These are phyloP conservation scores for Oenanthe melanoleuca DNA, from an alignment of 2,113 vertebrate genomes.

Conservation along the genomic window DNA sequence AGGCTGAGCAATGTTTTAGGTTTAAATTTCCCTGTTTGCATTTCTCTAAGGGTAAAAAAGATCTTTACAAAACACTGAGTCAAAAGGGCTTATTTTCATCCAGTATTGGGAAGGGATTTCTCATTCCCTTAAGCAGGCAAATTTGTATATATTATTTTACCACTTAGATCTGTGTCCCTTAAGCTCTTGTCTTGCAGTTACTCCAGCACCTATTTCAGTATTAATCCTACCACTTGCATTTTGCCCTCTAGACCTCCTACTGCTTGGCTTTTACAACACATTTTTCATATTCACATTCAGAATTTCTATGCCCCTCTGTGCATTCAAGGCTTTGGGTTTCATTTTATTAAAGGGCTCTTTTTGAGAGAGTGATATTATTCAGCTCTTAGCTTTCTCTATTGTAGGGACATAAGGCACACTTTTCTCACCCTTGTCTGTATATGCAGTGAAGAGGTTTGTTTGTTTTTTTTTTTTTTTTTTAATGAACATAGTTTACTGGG, in stretches of 20 bases:
- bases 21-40: slow-evolving; percentile 4
- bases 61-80: neutral
- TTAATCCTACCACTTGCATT: neutral
- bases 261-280: neutral
- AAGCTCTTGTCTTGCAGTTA: neutral
- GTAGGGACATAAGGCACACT: neutral
- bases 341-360: neutral
- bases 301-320: neutral
- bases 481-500: neutral
- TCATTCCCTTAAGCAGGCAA: neutral
- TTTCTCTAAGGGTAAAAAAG: slow-evolving; percentile 13
- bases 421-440: neutral
- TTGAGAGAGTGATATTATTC: neutral
- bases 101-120: neutral
- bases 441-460: neutral
- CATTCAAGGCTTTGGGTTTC: neutral
- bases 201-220: neutral
- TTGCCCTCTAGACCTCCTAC: neutral
- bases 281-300: neutral
- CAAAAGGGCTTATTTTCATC: neutral
- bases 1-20: neutral
- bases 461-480: too few species aligned
- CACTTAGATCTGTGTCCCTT: neutral
- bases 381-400: neutral
- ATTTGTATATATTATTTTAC: slow-evolving; percentile 31